Evolutionary conservation across 2,888 invertebrate genomes (phyloP), one percentile per base, ranked within the genome.

Genomic region (Leptopilina drosophilae): DNA sequence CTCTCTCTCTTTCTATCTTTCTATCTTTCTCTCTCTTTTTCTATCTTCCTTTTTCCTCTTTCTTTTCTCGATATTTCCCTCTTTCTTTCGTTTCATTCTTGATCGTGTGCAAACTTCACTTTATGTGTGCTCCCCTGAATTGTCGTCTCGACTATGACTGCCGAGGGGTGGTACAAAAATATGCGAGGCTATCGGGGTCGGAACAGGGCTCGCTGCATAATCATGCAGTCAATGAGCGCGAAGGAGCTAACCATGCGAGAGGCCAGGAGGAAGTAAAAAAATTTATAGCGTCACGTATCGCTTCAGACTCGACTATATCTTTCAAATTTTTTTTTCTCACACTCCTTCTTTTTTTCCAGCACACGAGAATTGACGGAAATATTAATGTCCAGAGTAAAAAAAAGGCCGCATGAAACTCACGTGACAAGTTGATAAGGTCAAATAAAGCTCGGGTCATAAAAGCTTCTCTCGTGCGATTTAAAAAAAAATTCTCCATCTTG

Each of bases 151-250:
- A 56, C 77, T 78, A 62, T 20, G 64, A 59, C 77, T 26, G 64
- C 11, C 40, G 64, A 81, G 75, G 42, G 67, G 79, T 64, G 64
- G 76, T 76, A 81, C 84, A 85, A 88, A 88, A 87, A 87, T 87
- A 87, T 87, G 87, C 86, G 82, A 84, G 82, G 81, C 82, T 84
- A 82, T 83, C 82, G 84, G 81, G 83, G 77, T 78, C 82, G 84
- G 80, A 81, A 64, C 82, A 81, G 83, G 84, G 82, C 83, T 85
- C 83, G 82, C 82, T 88, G 88, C 87, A 88, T 89, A 89, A 89
- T 89, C 88, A 88, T 85, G 86, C 85, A 87, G 88, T 89, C 89
- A 87, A 88, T 89, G 89, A 88, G 87, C 88, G 87, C 87, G 84
- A 87, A 87, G 84, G 82, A 89, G 85, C 85, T 87, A 88, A 87